Evolutionary conservation across 2,113 vertebrate species (phyloP).

Genomic region (Grammomys surdaster): DNA sequence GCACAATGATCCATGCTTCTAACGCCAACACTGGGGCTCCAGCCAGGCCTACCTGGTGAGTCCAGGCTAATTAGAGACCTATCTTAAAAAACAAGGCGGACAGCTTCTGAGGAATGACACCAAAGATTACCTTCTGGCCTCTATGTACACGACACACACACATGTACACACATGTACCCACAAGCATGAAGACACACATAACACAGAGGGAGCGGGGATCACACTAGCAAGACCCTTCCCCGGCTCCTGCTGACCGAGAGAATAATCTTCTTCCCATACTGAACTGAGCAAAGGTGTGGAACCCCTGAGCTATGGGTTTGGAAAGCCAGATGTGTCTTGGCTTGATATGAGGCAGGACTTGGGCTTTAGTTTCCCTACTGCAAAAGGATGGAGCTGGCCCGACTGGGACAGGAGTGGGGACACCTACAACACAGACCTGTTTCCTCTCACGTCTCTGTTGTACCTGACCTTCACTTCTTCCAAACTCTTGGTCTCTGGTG

Average conservation of each 20-base stretch:
- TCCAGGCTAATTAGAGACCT: neutral
- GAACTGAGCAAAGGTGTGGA: neutral
- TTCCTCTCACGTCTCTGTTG: too few species aligned
- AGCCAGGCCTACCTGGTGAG: neutral
- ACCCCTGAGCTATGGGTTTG: neutral
- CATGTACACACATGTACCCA: neutral
- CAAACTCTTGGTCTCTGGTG: neutral
- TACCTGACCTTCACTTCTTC: neutral
- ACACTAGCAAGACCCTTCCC: neutral
- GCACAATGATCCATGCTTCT: neutral
- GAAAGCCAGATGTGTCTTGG: neutral
- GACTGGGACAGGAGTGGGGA: neutral
- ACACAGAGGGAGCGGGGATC: neutral
- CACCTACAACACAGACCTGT: neutral
- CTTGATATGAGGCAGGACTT: neutral
- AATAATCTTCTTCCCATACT: neutral
- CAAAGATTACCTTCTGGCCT: neutral
- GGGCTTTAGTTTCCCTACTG: neutral
- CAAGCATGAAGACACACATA: neutral
- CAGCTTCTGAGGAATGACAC: neutral
- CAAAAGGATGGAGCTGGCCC: neutral
- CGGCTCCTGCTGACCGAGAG: neutral
- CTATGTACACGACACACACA: neutral
- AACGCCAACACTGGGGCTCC: too few species aligned
- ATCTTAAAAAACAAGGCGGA: neutral